Conservation (phyloP, 2,888 invertebrate species). For the Clivina fossor region DNA sequence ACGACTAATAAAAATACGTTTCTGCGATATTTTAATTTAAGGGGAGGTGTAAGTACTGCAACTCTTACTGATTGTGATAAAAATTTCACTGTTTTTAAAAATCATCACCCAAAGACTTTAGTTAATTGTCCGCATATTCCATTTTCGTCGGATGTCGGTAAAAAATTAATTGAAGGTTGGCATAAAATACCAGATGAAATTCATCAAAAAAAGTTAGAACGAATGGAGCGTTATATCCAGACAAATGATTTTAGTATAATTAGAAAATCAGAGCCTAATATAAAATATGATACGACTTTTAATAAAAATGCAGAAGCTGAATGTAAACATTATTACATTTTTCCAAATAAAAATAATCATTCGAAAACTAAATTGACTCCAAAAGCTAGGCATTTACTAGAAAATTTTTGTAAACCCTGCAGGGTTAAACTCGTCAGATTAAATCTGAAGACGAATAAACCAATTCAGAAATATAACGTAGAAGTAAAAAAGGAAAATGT, state of each 20-base stretch:
- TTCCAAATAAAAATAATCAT: conserved; percentile 17
- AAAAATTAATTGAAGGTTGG: conserved; percentile 41
- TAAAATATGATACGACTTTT: conserved; percentile 35
- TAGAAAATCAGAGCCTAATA: conserved; percentile 13
- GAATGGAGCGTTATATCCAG: conserved; percentile 44
- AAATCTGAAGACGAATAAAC: too few species aligned
- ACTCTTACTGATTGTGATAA: too few species aligned
- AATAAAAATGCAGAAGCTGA: conserved; percentile 27
- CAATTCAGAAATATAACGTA: too few species aligned
- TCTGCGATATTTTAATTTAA: too few species aligned
- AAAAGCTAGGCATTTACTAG: conserved; percentile 14
- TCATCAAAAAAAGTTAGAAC: conserved; percentile 42
- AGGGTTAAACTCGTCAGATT: conserved; percentile 13
- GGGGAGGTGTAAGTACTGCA: too few species aligned
- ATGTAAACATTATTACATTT: conserved; percentile 18
- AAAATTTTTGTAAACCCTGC: conserved; percentile 27
- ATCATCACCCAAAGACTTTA: conserved; percentile 35
- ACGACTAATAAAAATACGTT: too few species aligned
- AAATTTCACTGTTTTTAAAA: too few species aligned
- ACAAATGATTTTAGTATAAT: conserved; percentile 2
- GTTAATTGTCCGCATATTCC: conserved; percentile 43
- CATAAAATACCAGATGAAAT: conserved; percentile 41
- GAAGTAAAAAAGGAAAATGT: too few species aligned
- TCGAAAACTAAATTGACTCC: conserved; percentile 16
- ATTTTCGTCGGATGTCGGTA: conserved; percentile 47